Percentiles rank a stretch among this genome's conserved stretches.
These are phyloP conservation scores for Orthosia gothica DNA, from an alignment of 2,888 invertebrate species.

Conservation along the genomic window DNA sequence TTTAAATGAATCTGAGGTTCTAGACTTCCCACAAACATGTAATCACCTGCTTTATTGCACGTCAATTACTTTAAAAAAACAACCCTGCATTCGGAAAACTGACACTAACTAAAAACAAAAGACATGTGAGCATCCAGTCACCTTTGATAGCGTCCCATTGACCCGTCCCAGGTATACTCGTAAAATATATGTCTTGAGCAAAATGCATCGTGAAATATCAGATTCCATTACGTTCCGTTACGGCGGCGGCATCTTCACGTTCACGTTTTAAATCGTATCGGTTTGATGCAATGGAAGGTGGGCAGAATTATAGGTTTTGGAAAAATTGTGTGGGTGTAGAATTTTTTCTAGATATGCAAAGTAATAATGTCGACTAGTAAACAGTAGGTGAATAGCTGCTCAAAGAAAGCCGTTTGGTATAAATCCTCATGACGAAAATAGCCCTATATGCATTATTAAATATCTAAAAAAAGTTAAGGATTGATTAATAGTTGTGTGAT, in stretches of 20 bases:
- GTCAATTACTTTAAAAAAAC: neutral
- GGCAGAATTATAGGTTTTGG: neutral
- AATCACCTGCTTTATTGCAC: neutral
- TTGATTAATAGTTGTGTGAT: no score
- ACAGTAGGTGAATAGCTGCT: neutral
- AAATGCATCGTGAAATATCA: conserved; percentile 57
- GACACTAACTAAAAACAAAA: conserved; percentile 28
- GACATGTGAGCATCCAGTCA: conserved; percentile 25
- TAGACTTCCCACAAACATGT: neutral
- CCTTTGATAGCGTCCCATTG: conserved; percentile 46
- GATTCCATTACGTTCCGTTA: conserved; percentile 43
- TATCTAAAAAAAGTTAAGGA: no score
- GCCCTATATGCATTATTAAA: no score
- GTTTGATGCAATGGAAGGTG: conserved; percentile 11
- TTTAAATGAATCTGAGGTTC: no score
- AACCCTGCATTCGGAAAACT: conserved; percentile 10
- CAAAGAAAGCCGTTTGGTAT: no score
- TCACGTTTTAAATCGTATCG: conserved; percentile 43
- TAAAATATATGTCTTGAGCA: conserved; percentile 47
- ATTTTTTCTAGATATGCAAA: neutral
- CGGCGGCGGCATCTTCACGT: conserved; percentile 8
- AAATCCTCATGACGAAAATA: no score
- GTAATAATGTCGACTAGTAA: neutral
- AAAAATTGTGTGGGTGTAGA: neutral
- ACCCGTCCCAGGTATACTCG: conserved; percentile 40